Evolutionary conservation across 2,797 vertebrate species (phyloP), one percentile per base, ranked within the genome.

Genomic region (Melanotaenia maccullochi): DNA sequence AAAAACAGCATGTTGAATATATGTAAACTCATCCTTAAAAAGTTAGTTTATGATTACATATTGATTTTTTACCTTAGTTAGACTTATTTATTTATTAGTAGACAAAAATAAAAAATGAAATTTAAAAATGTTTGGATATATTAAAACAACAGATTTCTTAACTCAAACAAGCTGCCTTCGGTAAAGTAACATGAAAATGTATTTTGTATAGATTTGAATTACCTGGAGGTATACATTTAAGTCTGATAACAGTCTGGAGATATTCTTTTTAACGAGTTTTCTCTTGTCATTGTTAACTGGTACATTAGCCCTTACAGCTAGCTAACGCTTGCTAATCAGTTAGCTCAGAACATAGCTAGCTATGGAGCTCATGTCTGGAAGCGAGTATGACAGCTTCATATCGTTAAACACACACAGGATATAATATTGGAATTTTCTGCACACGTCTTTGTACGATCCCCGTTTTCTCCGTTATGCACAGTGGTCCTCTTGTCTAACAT

Each of bases 221-320:
- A 11, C 9, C 0, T 52, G 14, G 0, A 0, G 0, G 2, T 22
- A 1, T 2, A 11, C 0, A 3, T 56, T 20, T 8, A 51, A n/a
- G 52, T 6, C 3, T 8, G 33, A 3, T 14, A n/a, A 6, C 33
- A 2, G 9, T 47, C 2, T 18, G 13, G 8, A 24, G 25, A 1
- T 6, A 24, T 5, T 1, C n/a, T 8, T 7, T 35, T 54, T 25
- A 25, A 5, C 33, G 5, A 22, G 0, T 71, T 79, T 68, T 38
- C 18, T 82, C 88, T 80, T 86, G 84, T 85, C 86, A 89, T 87
- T 87, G 85, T 89, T 87, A 80, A 71, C 82, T 52, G 68, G 42
- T 47, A 78, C 38, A 69, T 87, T 88, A 90, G 87, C 90, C 56
- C 38, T 25, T 20, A 5, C 47, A n/a, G 89, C 83, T 89, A 92